A percentile compares a stretch with the other conserved stretches of the same genome.
phyloP scores from a whole-genome alignment of 2,113 vertebrate species.

The Trogon melanurus region DNA sequence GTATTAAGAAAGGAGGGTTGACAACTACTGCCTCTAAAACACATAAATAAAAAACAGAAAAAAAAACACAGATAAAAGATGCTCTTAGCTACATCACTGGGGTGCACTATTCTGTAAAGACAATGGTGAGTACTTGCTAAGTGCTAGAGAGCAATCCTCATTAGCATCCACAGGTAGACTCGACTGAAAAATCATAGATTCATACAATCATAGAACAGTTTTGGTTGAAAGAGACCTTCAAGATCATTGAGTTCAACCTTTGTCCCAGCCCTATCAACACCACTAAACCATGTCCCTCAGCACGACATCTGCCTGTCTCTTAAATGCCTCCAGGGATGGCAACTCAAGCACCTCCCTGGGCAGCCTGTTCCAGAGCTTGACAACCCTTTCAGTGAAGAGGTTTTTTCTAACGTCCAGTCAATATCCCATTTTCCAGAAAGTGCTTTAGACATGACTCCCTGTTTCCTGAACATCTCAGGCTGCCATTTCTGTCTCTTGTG shows the following conservation, averaged over 20 bases:
- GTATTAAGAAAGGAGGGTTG: not conserved
- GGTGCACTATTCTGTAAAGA: not conserved
- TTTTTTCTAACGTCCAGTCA: too few species aligned
- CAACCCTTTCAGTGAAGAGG: too few species aligned
- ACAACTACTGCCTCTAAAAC: not conserved
- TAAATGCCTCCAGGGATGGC: too few species aligned
- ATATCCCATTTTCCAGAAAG: too few species aligned
- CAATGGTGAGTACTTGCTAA: not conserved
- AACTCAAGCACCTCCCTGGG: too few species aligned
- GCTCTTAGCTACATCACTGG: not conserved
- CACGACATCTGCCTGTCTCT: too few species aligned
- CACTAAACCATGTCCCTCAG: too few species aligned
- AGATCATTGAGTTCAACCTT: too few species aligned
- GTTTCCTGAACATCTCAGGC: not conserved
- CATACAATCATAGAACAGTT: too few species aligned
- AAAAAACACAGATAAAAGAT: not conserved
- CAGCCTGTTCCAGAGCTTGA: too few species aligned
- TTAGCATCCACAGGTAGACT: not conserved
- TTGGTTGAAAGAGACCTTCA: too few species aligned
- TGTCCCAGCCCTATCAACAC: too few species aligned
- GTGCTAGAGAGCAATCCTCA: not conserved
- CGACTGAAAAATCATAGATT: not conserved
- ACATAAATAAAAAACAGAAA: not conserved
- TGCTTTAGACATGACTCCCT: not conserved
- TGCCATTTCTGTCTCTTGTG: rapidly evolving